A percentile compares a stretch with the other conserved stretches of the same genome.
phyloP scores from a whole-genome alignment of 2,113 vertebrate species.

The Smithornis capensis region DNA sequence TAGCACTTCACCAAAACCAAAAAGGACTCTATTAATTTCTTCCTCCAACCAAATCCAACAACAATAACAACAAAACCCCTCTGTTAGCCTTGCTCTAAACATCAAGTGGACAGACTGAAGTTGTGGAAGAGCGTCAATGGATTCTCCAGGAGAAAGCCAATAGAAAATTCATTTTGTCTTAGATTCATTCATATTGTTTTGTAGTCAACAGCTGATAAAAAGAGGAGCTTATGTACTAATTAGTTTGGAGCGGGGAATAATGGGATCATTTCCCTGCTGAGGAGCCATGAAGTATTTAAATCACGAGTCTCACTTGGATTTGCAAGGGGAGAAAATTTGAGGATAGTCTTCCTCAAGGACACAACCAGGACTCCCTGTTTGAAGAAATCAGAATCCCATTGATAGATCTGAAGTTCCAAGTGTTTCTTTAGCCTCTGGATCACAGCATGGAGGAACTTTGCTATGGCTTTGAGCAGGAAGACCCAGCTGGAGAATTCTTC shows the following conservation, averaged over 20 bases:
- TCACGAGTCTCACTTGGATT: neutral
- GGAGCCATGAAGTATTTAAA: constrained; percentile 73
- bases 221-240: constrained; percentile 51
- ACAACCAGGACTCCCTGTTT: neutral
- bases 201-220: neutral
- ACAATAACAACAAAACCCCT: neutral
- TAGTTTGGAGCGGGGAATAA: constrained; percentile 65
- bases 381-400: neutral
- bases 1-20: neutral
- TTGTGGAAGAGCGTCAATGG: neutral
- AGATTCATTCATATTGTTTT: neutral
- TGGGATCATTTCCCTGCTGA: constrained; percentile 43
- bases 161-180: neutral
- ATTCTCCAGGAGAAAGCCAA: neutral
- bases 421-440: neutral
- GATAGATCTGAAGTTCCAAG: neutral
- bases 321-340: neutral
- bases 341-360: neutral
- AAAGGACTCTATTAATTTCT: neutral
- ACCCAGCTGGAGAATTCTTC: constrained; percentile 56
- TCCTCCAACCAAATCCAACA: neutral
- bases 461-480: constrained; percentile 67
- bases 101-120: neutral
- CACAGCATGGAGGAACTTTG: constrained; percentile 71
- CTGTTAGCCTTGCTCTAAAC: neutral